Conservation (phyloP, 1,140 invertebrate genomes). For the Brachionus sp. region DNA sequence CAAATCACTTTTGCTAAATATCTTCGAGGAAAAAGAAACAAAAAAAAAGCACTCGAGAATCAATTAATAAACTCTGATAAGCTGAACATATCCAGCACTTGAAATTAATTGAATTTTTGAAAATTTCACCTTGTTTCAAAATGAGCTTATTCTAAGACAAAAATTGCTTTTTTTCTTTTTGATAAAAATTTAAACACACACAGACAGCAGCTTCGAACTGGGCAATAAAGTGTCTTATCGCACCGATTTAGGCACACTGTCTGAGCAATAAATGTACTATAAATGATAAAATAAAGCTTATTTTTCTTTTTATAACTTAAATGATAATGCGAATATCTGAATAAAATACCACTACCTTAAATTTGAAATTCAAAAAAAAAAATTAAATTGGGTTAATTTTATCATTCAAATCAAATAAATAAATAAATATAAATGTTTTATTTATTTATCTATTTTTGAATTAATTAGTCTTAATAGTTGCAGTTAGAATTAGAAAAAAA, state of each 20-base stretch:
- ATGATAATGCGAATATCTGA: conserved; percentile 35
- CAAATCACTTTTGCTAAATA: conserved; percentile 13
- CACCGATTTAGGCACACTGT: conserved; percentile 2
- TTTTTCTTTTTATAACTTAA: neutral
- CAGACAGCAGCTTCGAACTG: neutral
- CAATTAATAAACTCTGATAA: conserved; percentile 21
- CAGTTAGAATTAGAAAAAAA: neutral
- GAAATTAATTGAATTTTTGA: neutral
- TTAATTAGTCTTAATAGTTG: neutral
- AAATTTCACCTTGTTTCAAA: neutral
- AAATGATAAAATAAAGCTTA: conserved; percentile 16
- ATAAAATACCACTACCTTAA: neutral
- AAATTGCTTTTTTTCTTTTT: neutral
- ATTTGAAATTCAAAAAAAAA: neutral
- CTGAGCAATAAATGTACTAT: conserved; percentile 16
- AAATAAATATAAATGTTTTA: conserved; percentile 11
- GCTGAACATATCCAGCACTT: neutral
- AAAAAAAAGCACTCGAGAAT: conserved; percentile 24
- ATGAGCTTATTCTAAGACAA: neutral
- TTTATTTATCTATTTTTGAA: conserved; percentile 22
- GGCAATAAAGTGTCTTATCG: conserved; percentile 21
- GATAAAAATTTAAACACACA: neutral
- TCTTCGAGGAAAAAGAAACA: conserved; percentile 7
- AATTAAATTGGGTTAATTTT: conserved; percentile 33
- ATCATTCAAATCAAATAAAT: conserved; percentile 18